Evolutionary conservation across 1,140 invertebrate species (phyloP).

Genomic region (Lamellibrachia luymesi): DNA sequence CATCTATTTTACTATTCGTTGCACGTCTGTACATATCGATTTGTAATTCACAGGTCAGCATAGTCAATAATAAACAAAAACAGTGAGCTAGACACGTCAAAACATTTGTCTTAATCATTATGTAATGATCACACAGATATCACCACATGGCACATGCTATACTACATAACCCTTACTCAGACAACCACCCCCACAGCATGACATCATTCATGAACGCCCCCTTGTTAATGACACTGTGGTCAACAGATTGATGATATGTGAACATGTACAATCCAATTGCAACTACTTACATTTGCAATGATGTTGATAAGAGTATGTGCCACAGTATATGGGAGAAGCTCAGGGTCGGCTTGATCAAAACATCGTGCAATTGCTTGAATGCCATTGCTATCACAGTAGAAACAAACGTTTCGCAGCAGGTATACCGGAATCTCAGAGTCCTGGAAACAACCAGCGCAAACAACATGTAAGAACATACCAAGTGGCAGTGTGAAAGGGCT

Average conservation of each 20-base stretch:
- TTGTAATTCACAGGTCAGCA: background rate
- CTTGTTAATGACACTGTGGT: too few species aligned
- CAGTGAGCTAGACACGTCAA: background rate
- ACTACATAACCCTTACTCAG: too few species aligned
- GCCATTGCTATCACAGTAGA: slow-evolving; percentile 83
- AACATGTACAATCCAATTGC: background rate
- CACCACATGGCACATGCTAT: too few species aligned
- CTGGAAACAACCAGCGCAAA: slow-evolving; percentile 55
- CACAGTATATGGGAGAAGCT: slow-evolving; percentile 76
- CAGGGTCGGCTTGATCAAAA: slow-evolving; percentile 74
- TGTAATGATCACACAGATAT: too few species aligned
- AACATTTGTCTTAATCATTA: too few species aligned
- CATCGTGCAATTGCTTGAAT: slow-evolving; percentile 80
- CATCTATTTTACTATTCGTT: too few species aligned
- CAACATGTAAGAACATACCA: background rate
- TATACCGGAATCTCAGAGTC: slow-evolving; percentile 89
- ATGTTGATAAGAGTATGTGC: slow-evolving; percentile 87
- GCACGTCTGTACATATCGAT: too few species aligned
- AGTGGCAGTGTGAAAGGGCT: background rate
- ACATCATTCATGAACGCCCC: too few species aligned
- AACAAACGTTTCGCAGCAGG: slow-evolving; percentile 82
- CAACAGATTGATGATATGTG: too few species aligned
- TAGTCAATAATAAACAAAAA: background rate
- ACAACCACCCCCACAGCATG: too few species aligned
- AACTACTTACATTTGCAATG: slow-evolving; percentile 77